Conservation (phyloP, 2,113 vertebrate genomes). For the Prietella phreatophila region DNA sequence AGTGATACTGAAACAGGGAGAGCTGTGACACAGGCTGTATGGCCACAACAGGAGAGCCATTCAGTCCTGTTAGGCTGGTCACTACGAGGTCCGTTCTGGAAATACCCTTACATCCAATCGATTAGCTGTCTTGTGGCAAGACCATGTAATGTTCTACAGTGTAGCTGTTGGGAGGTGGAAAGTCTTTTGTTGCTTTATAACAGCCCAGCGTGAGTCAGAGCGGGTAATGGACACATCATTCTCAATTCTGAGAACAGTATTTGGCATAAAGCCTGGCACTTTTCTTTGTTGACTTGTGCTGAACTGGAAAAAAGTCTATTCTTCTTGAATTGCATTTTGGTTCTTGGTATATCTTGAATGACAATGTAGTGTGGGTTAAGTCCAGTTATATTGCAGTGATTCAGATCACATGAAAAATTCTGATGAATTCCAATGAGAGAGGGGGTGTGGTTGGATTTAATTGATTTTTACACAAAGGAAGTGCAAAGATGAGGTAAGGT, state of each 20-base stretch:
- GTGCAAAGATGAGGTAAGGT: not conserved
- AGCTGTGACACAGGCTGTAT: conserved; percentile 54
- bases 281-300: not conserved
- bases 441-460: not conserved
- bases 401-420: not conserved
- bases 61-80: conserved; percentile 54
- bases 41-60: conserved; percentile 52
- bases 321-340: conserved; percentile 3
- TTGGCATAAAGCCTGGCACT: conserved; percentile 11
- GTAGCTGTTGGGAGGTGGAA: conserved; percentile 40
- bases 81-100: conserved; percentile 48
- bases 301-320: not conserved
- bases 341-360: not conserved
- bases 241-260: conserved; percentile 20
- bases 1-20: conserved; percentile 15
- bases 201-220: conserved; percentile 8
- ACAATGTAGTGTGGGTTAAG: not conserved
- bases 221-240: conserved; percentile 11
- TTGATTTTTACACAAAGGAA: not conserved
- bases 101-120: conserved; percentile 60
- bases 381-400: not conserved
- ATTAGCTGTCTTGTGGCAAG: conserved; percentile 60
- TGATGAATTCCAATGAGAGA: not conserved
- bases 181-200: conserved; percentile 25
- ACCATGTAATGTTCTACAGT: conserved; percentile 55